Evolutionary conservation across 2,797 vertebrate genomes (phyloP).

Genomic region (Uromys caudimaculatus): DNA sequence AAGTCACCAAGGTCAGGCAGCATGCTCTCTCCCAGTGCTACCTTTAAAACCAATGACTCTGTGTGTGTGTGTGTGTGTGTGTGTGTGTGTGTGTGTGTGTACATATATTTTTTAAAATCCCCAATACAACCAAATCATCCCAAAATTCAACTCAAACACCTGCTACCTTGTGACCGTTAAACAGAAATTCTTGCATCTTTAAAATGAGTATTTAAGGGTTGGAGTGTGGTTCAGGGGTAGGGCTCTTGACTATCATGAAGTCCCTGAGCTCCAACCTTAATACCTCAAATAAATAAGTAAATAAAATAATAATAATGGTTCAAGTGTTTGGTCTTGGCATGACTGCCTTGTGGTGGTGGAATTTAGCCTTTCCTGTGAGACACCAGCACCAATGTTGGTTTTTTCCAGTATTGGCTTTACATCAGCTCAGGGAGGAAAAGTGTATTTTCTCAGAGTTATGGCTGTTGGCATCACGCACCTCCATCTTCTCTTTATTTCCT

Average conservation of each 20-base stretch:
- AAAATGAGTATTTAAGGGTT: not conserved
- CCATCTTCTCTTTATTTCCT: not conserved
- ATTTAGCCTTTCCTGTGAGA: not conserved
- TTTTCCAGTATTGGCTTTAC: not conserved
- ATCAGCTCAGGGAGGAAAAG: not conserved
- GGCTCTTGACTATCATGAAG: not conserved
- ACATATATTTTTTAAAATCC: not conserved
- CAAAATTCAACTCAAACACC: not conserved
- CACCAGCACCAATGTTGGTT: rapidly evolving
- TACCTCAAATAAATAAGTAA: not conserved
- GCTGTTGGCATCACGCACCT: not conserved
- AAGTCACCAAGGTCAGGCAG: not conserved
- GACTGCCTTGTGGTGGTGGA: not conserved
- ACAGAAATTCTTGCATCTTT: conserved; percentile 50
- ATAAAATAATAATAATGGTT: not conserved
- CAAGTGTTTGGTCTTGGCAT: not conserved
- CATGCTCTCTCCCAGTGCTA: not conserved
- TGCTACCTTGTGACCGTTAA: not conserved
- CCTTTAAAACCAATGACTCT: not conserved
- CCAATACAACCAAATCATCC: not conserved
- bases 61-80: not conserved
- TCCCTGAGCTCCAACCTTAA: not conserved
- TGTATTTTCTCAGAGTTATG: not conserved
- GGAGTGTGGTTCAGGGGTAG: not conserved
- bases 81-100: not conserved